Conservation (phyloP, 2,113 vertebrate genomes). For the Oxyruncus cristatus region DNA sequence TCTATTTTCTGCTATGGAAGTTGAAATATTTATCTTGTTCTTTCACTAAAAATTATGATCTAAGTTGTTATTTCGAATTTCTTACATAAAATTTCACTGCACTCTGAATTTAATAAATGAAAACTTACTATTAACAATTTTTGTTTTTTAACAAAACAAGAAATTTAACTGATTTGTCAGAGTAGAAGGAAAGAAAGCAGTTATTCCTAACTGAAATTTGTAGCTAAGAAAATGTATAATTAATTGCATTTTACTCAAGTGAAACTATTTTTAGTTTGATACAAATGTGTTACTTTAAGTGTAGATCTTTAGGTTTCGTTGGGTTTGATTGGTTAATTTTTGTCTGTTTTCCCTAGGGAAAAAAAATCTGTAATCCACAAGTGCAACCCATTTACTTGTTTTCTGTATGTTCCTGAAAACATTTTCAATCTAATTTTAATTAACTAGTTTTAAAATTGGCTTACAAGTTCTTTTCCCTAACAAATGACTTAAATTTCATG, state of each 20-base stretch:
- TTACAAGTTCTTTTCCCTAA: background rate
- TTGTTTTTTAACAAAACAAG: background rate
- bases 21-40: background rate
- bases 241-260: background rate
- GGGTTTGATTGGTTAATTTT: background rate
- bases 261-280: background rate
- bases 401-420: background rate
- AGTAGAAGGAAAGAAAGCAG: background rate
- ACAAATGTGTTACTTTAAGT: background rate
- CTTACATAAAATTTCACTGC: background rate
- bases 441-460: background rate
- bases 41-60: background rate
- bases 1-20: background rate
- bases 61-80: background rate
- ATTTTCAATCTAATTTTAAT: background rate
- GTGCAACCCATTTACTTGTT: background rate
- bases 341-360: background rate
- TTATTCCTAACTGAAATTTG: background rate
- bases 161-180: background rate
- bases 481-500: background rate
- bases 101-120: background rate
- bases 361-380: background rate
- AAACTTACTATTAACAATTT: background rate
- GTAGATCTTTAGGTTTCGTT: background rate
- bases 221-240: background rate